Base-by-base conservation (phyloP, 2,113 vertebrate species). In the Sphyrna mokarran region DNA sequence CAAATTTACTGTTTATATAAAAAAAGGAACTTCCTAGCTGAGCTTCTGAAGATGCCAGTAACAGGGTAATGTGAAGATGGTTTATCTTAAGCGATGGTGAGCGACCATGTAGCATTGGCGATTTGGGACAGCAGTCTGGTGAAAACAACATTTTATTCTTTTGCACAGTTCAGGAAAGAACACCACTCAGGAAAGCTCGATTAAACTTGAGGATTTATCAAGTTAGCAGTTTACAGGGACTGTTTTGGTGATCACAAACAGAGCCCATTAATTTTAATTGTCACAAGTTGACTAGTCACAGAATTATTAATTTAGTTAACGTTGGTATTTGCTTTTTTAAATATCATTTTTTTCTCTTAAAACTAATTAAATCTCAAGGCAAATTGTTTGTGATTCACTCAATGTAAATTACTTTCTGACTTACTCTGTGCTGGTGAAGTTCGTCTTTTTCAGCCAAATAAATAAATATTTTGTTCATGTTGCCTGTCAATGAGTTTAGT, bases 1-100 rank as follows among this genome's bases (percentile, higher is more conserved):
- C 94, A 76, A 95, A 95, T 54, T 95, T 54, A 95, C 66, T 48
- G 94, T 95, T 70, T 69, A 26, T 72, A 72, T 54, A 95, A 76
- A 69, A 95, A 69, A 40, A 54, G 40, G 22, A 95, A 29, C 68
- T 72, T 72, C 20, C 69, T 54, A 72, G 7, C 18, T 43, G 94
- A 7, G 68, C 94, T 37, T 5, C 29, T 14, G 40, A 43, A 23
- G 93, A 10, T 14, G 22, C n/a, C 40, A 29, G 69, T 54, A 72
- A 72, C 18, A 61, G 68, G 69, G 4, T 40, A 69, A 43, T 69
- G 63, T 61, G 68, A 94, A 68, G 22, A 69, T 43, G 91, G 63
- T 43, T 69, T 63, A 94, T 94, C 37, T 70, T 13, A 69, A 68
- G 14, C 69, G 72, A n/a, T 66, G 61, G 16, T 72, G 20, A 43